phyloP scores from a whole-genome alignment of 2,113 vertebrate species.

The Riparia riparia region DNA sequence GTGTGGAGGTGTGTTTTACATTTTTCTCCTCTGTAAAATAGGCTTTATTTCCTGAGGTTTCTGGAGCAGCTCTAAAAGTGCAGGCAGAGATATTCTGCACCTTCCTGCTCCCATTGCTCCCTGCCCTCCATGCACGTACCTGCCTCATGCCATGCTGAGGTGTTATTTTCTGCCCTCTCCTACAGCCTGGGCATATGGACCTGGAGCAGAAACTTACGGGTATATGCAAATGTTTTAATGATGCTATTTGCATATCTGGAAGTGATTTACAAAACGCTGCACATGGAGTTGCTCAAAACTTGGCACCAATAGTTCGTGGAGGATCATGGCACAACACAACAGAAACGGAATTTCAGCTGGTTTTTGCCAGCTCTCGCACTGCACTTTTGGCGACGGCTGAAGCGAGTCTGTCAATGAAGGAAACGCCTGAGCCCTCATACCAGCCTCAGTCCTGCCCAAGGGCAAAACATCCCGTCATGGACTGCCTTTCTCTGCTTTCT shows the following conservation, averaged over 20 bases:
- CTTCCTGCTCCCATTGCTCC: background rate
- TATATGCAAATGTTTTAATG: slow-evolving; percentile 72
- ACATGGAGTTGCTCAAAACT: slow-evolving; percentile 71
- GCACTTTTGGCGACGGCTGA: slow-evolving; percentile 39
- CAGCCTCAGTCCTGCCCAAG: slow-evolving; percentile 51
- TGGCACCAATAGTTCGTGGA: slow-evolving; percentile 51
- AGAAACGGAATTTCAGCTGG: slow-evolving; percentile 62
- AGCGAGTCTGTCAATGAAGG: slow-evolving; percentile 56
- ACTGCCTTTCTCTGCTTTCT: slow-evolving; percentile 15
- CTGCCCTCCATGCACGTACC: accelerated
- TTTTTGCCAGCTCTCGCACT: slow-evolving; percentile 58
- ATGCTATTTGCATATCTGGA: slow-evolving; percentile 72
- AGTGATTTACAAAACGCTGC: slow-evolving; percentile 65
- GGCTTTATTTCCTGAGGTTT: background rate
- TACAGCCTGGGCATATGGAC: slow-evolving; percentile 63
- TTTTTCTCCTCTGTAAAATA: background rate
- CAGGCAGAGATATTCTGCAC: background rate
- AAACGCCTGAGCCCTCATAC: background rate
- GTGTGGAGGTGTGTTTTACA: background rate
- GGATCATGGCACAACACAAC: slow-evolving; percentile 62
- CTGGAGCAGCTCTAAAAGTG: background rate
- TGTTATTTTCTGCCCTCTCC: slow-evolving; percentile 45
- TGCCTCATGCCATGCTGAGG: background rate
- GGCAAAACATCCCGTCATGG: slow-evolving; percentile 25
- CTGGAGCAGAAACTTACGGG: slow-evolving; percentile 38